Percentiles rank a stretch among this genome's conserved stretches.
These are phyloP conservation scores for Charaxes varanes DNA, from an alignment of 1,140 invertebrate species.

Conservation along the genomic window DNA sequence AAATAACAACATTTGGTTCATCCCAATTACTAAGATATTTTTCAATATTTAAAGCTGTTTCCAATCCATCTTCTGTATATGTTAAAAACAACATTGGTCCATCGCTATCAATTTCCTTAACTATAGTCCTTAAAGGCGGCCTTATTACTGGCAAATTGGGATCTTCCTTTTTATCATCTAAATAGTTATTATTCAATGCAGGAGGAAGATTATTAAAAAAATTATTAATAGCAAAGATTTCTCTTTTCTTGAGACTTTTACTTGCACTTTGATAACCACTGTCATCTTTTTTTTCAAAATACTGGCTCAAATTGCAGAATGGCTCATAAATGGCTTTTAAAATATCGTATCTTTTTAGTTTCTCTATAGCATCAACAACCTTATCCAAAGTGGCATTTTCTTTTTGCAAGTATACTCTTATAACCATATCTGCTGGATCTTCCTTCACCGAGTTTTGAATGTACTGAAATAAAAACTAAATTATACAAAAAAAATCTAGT, in stretches of 20 bases:
- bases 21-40: constrained; percentile 55
- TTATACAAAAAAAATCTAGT: too few relatives aligned
- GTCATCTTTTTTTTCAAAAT: constrained; percentile 58
- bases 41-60: constrained; percentile 58
- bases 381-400: constrained; percentile 66
- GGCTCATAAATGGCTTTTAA: constrained; percentile 59
- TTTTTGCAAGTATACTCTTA: constrained; percentile 63
- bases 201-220: constrained; percentile 54
- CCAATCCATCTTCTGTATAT: constrained; percentile 62
- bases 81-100: constrained; percentile 60
- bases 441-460: constrained; percentile 60
- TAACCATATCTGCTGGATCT: constrained; percentile 58
- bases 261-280: constrained; percentile 62
- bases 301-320: constrained; percentile 42
- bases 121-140: constrained; percentile 28
- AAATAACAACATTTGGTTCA: constrained; percentile 39
- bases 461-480: constrained; percentile 59
- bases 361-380: constrained; percentile 56
- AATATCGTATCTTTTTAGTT: constrained; percentile 65
- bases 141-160: constrained; percentile 37
- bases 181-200: constrained; percentile 52
- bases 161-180: constrained; percentile 39
- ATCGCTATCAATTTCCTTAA: constrained; percentile 37
- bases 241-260: constrained; percentile 38
- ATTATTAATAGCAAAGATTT: constrained; percentile 56